Base-by-base conservation (phyloP, 2,888 invertebrate genomes). In the Drosophila mimetica region DNA sequence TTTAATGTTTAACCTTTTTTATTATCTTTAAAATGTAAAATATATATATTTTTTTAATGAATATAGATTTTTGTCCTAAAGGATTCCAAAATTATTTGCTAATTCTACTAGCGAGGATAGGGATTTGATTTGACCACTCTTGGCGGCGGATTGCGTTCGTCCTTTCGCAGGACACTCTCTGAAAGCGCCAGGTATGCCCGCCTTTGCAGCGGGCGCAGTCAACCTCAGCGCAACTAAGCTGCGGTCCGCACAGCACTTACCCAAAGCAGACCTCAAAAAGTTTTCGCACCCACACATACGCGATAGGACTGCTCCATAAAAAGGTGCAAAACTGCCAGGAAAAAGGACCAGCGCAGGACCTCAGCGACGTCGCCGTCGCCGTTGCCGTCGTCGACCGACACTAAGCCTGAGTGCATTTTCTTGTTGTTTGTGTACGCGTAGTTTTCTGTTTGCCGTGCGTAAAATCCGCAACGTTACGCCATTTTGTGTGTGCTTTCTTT, bases 361-460 rank as follows among this genome's bases (percentile, higher is more conserved):
- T 70, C 65, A 67, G 58, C 70, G 75, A 51, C 64, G 61, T 66
- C 73, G 46, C 34, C 60, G 42, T 30, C 37, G 13, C 64, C 75
- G 53, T 16, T 46, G 52, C 36, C 42, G 44, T 61, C 75, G 53
- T 20, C 53, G 55, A 64, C 73, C 74, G 84, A 86, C 84, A 84
- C 84, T 84, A 84, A 84, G 84, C 84, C 86, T 85, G 87, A 85
- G 85, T 85, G 85, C 85, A 85, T 87, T 85, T 87, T 85, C 85
- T 85, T 85, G 87, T 85, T 82, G 82, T 85, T 64, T 85, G 80
- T 84, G 84, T 84, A 86, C 77, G 84, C 84, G 77, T 81, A 86
- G 84, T 81, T 79, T 80, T 77, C 64, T 86, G 84, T 83, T 85
- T 83, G 86, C 86, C 81, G 79, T 85, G 85, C 87, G 87, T 85